Base-by-base conservation (phyloP, 1,140 invertebrate genomes). In the Euwallacea similis region DNA sequence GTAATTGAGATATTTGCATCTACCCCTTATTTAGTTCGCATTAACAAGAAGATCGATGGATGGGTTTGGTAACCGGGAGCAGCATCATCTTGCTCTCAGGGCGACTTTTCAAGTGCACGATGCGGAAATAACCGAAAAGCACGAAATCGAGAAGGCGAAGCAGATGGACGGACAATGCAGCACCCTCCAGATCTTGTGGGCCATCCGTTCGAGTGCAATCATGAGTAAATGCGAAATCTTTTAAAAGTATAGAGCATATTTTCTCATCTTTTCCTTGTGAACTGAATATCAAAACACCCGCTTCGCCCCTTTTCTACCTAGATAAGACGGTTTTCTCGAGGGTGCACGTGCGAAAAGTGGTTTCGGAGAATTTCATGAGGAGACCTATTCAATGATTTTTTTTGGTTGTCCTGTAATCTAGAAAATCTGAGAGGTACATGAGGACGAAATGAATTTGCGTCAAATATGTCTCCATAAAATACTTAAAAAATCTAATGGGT, bases 131-230 rank as follows among this genome's bases (percentile, higher is more conserved):
- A 77, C 62, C 67, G 44, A 60, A 63, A 64, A 70, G 61, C 73
- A 67, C 71, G 66, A 72, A 73, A 77, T 69, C 65, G 67, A 75
- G 71, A 71, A 75, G 66, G 62, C 71, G 74, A 70, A 75, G 73
- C 76, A 77, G 76, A 77, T 77, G 76, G 76, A 77, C 76, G 76
- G 71, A 76, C 76, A 76, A 76, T 76, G 74, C 69, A 69, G 70
- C 70, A 67, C 71, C 71, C 71, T 73, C 64, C 56, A 10, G 60
- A 69, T 73, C 71, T 59, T 21, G 59, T 69, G 58, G 65, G 66
- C 63, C 46, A 43, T 61, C 71, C 72, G 68, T 76, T 77, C 74
- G 58, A 72, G 64, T 68, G 73, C 76, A 71, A 75, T 77, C 76
- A 77, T 74, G 74, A 66, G 73, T 74, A 74, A 77, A 76, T 69